phyloP scores from a whole-genome alignment of 2,797 vertebrate genomes.

The Enteromius anoplus region DNA sequence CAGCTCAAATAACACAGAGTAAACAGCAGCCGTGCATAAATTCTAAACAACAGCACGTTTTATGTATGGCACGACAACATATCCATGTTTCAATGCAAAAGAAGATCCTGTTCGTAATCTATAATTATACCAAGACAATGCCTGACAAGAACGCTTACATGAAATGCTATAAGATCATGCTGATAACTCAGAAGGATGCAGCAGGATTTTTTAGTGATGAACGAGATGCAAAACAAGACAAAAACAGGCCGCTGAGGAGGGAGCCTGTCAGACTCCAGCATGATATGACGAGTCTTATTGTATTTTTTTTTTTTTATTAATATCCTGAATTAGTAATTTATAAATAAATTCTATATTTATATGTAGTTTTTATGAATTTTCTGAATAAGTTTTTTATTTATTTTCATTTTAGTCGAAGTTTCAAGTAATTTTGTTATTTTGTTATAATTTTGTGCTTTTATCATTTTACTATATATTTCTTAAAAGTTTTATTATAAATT shows the following conservation, averaged over 20 bases:
- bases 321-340: not conserved
- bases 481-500: too few relatives aligned
- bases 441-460: too few relatives aligned
- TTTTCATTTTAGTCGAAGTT: not conserved
- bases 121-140: constrained; percentile 22
- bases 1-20: constrained; percentile 62
- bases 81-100: constrained; percentile 47
- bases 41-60: constrained; percentile 56
- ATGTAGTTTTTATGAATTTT: not conserved
- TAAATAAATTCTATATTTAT: not conserved
- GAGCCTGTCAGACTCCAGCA: constrained; percentile 20
- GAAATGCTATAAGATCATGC: not conserved
- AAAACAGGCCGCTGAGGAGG: constrained; percentile 16
- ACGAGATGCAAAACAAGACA: not conserved
- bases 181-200: not conserved
- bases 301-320: not conserved
- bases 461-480: not conserved
- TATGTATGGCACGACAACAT: constrained; percentile 41
- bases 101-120: constrained; percentile 14
- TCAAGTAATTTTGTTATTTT: not conserved
- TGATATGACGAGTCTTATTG: not conserved
- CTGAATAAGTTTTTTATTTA: not conserved
- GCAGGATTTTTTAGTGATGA: not conserved
- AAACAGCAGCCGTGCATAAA: constrained; percentile 64
- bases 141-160: constrained; percentile 12